phyloP scores from a whole-genome alignment of 2,888 invertebrate genomes.

The Operophtera brumata region DNA sequence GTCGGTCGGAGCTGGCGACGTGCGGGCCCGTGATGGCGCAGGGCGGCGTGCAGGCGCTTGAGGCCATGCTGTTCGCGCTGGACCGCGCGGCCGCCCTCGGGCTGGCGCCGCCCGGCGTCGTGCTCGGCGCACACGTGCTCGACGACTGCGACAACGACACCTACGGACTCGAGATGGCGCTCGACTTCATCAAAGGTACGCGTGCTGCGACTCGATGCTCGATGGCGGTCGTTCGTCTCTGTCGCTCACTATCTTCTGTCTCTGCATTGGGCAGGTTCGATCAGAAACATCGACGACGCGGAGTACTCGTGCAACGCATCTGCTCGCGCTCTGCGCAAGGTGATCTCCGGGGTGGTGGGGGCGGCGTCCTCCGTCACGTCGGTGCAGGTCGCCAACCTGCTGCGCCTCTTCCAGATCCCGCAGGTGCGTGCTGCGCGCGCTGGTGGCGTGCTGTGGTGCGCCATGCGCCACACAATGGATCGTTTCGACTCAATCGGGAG shows the following conservation, averaged over 20 bases:
- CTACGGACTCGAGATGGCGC: slow-evolving; percentile 94
- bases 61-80: slow-evolving; percentile 93
- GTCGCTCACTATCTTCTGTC: too few relatives aligned
- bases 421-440: slow-evolving; percentile 59
- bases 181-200: slow-evolving; percentile 94
- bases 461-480: too few relatives aligned
- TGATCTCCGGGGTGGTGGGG: slow-evolving; percentile 57
- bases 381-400: slow-evolving; percentile 93
- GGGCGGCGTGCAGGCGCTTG: slow-evolving; percentile 91
- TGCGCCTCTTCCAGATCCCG: slow-evolving; percentile 95
- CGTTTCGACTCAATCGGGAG: too few relatives aligned
- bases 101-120: slow-evolving; percentile 85
- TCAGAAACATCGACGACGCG: slow-evolving; percentile 94
- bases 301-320: slow-evolving; percentile 92
- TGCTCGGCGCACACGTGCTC: slow-evolving; percentile 90
- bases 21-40: slow-evolving; percentile 96
- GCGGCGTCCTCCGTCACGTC: slow-evolving; percentile 93
- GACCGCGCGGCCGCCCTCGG: slow-evolving; percentile 84
- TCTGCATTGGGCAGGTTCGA: slow-evolving; percentile 84
- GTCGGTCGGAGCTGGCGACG: slow-evolving; percentile 87
- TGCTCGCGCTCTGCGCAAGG: slow-evolving; percentile 83
- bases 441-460: too few relatives aligned
- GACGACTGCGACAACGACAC: slow-evolving; percentile 97
- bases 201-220: too few relatives aligned
- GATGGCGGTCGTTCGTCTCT: too few relatives aligned